Percentiles rank a stretch among this genome's conserved stretches.
Conservation (phyloP, 2,113 vertebrate species). For the Meriones unguiculatus region DNA sequence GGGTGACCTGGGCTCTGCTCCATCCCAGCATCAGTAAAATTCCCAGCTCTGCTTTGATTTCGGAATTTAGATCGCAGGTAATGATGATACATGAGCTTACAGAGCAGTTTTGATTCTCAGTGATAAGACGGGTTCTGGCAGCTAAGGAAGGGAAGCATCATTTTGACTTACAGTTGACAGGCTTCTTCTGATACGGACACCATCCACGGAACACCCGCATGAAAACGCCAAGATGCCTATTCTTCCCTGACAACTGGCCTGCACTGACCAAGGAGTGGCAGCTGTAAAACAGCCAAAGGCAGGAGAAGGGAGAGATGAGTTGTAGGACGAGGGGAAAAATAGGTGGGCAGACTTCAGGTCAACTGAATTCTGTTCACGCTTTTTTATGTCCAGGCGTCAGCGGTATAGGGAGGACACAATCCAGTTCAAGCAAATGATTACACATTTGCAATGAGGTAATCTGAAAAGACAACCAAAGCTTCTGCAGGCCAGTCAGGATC, state of each 20-base stretch:
- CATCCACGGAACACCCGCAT: constrained; percentile 25
- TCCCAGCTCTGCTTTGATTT: constrained; percentile 80
- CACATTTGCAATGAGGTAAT: neutral
- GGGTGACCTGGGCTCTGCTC: constrained; percentile 77
- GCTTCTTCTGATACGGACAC: constrained; percentile 26
- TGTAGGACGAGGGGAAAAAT: neutral
- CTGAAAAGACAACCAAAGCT: constrained; percentile 66
- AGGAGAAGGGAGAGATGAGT: neutral
- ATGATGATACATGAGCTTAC: constrained; percentile 71
- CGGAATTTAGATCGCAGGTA: constrained; percentile 74
- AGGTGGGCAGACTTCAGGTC: constrained; percentile 26
- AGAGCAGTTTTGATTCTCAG: constrained; percentile 66
- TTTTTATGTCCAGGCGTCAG: neutral
- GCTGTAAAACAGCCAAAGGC: neutral
- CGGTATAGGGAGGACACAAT: constrained; percentile 47
- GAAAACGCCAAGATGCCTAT: neutral
- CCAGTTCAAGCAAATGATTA: constrained; percentile 62
- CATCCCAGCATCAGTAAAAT: constrained; percentile 79
- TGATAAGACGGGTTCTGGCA: constrained; percentile 66
- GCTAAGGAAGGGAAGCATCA: constrained; percentile 56
- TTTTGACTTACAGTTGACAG: constrained; percentile 64
- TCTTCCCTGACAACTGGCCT: neutral
- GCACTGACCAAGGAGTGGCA: neutral
- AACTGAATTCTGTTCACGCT: neutral
- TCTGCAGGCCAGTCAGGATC: constrained; percentile 21